Conservation (phyloP, 2,797 vertebrate genomes). For the Chiloscyllium punctatum region DNA sequence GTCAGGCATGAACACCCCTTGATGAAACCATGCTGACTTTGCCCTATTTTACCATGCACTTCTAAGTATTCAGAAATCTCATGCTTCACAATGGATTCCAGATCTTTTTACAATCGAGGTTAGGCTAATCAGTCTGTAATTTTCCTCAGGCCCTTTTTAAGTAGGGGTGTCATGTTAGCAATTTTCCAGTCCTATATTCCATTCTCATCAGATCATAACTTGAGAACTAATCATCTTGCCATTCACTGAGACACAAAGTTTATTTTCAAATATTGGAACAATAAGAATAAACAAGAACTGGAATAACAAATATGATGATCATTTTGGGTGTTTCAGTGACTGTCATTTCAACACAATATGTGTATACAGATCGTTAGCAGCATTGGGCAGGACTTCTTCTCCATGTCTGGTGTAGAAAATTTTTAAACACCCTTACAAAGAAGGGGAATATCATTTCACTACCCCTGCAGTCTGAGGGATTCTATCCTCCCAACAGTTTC, state of each 20-base stretch:
- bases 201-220: background rate
- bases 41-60: too few species aligned
- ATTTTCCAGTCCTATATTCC: background rate
- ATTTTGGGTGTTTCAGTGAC: background rate
- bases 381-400: background rate
- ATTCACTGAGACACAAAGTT: background rate
- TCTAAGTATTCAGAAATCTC: too few species aligned
- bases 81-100: too few species aligned
- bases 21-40: too few species aligned
- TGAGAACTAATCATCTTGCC: background rate
- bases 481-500: background rate
- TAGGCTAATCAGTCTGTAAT: too few species aligned
- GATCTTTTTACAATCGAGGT: too few species aligned
- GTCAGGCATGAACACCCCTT: too few species aligned
- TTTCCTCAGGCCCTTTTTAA: too few species aligned
- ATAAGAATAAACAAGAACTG: background rate
- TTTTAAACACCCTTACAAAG: background rate
- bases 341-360: background rate
- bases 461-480: too few species aligned
- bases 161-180: too few species aligned
- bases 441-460: background rate
- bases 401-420: background rate
- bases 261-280: background rate
- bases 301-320: background rate
- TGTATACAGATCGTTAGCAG: background rate